Evolutionary conservation across 2,888 invertebrate species (phyloP), one percentile per base, ranked within the genome.

Genomic region (Caenorhabditis becei): DNA sequence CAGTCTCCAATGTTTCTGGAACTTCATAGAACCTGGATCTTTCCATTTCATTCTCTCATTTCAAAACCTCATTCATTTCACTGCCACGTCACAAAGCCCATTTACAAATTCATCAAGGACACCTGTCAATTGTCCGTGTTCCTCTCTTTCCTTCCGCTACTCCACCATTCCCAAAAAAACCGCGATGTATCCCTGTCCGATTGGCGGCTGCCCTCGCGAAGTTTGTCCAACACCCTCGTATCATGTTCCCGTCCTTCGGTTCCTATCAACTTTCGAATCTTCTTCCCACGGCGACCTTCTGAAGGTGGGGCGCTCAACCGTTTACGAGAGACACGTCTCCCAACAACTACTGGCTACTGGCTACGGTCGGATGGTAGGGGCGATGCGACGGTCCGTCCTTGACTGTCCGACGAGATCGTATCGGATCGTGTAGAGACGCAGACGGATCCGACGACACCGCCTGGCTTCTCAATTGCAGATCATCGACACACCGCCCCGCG

Each of bases 401-500:
- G 74, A 66, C 74, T 59, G 35, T 26, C 23, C 24, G 28, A 49
- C 18, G 18, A 70, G 70, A 70, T 70, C 70, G 61, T 70, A 70
- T 70, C 70, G 47, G 24, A 47, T 37, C 24, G 18, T 10, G 35
- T 1, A 37, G 56, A 69, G 69, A 59, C 69, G 59, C 69, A 69
- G 49, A 56, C 53, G 26, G 59, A 53, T 2, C 32, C 26, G 37
- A 58, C 41, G 23, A 61, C 44, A 54, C 54, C 67, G 23, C 47
- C 67, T 58, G 47, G 69, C 69, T 69, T 69, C 69, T 69, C 69
- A 69, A 69, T 69, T 69, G 69, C 69, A 69, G 69, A 69, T 69
- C 69, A 69, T 69, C 51, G 69, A 67, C 67, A 66, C 66, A 66
- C 61, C 44, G 18, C 37, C n/a, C 24, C 66, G 28, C 41, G 54